phyloP scores from a whole-genome alignment of 1,140 invertebrate genomes.

The Ganaspis sp. region DNA sequence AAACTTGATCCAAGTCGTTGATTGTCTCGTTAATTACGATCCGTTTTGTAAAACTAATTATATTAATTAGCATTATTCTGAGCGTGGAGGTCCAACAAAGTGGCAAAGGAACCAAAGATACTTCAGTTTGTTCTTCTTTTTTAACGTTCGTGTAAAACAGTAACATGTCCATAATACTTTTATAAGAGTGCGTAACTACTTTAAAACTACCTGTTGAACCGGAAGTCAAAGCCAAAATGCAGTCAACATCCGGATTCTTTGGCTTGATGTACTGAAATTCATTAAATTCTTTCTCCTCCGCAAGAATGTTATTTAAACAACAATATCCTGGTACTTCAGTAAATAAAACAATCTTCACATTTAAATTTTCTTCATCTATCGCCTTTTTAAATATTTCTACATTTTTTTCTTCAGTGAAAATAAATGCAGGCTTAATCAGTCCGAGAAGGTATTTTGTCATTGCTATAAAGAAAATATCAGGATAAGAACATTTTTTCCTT shows the following conservation, averaged over 20 bases:
- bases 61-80: not conserved
- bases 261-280: conserved; percentile 51
- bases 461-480: conserved; percentile 50
- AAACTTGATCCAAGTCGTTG: conserved; percentile 31
- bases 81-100: conserved; percentile 32
- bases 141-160: not conserved
- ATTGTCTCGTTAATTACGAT: conserved; percentile 23
- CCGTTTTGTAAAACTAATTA: not conserved
- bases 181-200: conserved; percentile 58
- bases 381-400: conserved; percentile 50
- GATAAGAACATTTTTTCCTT: too few relatives aligned
- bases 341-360: conserved; percentile 60
- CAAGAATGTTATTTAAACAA: conserved; percentile 52
- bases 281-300: conserved; percentile 40
- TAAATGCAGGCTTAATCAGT: conserved; percentile 65
- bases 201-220: conserved; percentile 66
- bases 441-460: conserved; percentile 61
- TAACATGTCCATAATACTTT: conserved; percentile 37
- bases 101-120: conserved; percentile 33
- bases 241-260: conserved; percentile 50
- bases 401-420: conserved; percentile 60
- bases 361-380: conserved; percentile 40
- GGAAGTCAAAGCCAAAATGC: conserved; percentile 63
- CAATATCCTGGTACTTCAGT: conserved; percentile 50
- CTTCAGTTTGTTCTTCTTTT: not conserved